Conservation (phyloP, 2,797 vertebrate genomes). For the Telmatherina bonti region DNA sequence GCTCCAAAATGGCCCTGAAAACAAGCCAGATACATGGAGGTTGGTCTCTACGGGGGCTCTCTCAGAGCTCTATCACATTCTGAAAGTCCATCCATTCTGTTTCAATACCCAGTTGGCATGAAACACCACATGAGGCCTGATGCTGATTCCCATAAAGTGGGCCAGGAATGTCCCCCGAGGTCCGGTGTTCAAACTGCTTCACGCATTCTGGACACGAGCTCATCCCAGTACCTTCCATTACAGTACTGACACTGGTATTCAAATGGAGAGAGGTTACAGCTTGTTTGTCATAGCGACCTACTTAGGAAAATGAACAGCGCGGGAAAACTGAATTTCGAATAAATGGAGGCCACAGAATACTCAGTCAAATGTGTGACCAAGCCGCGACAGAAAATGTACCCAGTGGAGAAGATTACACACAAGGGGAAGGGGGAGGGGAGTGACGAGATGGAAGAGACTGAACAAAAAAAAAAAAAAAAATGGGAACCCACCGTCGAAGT, state of each 20-base stretch:
- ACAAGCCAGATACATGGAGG: conserved; percentile 23
- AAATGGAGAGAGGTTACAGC: conserved; percentile 27
- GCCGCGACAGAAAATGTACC: conserved; percentile 52
- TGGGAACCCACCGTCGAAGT: conserved; percentile 58
- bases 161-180: conserved; percentile 56
- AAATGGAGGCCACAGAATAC: conserved; percentile 57
- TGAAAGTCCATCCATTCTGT: conserved; percentile 27
- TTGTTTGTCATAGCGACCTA: conserved; percentile 55
- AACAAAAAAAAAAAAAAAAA: conserved; percentile 15
- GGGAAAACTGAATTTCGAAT: conserved; percentile 57
- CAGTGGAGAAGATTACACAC: conserved; percentile 49
- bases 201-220: conserved; percentile 34
- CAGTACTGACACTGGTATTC: conserved; percentile 31
- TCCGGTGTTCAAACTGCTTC: conserved; percentile 19
- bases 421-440: neutral
- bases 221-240: conserved; percentile 32
- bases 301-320: conserved; percentile 47
- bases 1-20: conserved; percentile 28
- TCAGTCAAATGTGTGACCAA: conserved; percentile 65
- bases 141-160: conserved; percentile 62
- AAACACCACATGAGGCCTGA: conserved; percentile 63
- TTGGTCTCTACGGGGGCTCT: conserved; percentile 33
- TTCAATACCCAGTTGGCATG: conserved; percentile 58
- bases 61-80: conserved; percentile 19
- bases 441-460: neutral